Evolutionary conservation across 2,797 vertebrate genomes (phyloP).

Genomic region (Sebastolobus alascanus): DNA sequence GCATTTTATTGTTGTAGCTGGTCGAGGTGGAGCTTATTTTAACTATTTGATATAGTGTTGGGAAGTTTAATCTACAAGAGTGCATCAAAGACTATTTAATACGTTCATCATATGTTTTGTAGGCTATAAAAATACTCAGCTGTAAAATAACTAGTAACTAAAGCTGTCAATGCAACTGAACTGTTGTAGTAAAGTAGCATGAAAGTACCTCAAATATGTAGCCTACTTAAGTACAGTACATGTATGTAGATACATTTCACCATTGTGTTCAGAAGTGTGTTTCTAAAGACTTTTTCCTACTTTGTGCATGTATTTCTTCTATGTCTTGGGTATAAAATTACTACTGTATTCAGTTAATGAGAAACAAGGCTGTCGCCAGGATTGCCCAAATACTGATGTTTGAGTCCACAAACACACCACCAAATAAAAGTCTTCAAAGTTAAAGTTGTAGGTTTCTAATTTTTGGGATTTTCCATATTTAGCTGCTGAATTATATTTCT

Average conservation of each 20-base stretch:
- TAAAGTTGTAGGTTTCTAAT: background rate
- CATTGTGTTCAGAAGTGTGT: background rate
- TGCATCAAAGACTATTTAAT: background rate
- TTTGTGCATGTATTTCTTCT: background rate
- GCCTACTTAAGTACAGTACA: background rate
- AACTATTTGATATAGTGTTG: background rate
- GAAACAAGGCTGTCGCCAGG: too few species aligned
- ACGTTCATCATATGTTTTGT: background rate
- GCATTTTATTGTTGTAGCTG: background rate
- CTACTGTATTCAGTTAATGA: background rate
- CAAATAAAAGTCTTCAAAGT: background rate
- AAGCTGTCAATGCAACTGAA: background rate
- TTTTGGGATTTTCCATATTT: background rate
- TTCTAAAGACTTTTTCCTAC: background rate
- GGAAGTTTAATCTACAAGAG: background rate
- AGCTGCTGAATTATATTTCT: background rate
- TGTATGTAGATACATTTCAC: too few species aligned
- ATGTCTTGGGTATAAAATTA: background rate
- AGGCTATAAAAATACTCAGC: background rate
- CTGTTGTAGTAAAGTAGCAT: background rate
- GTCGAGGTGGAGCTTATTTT: background rate
- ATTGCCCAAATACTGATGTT: too few species aligned
- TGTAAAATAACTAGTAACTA: background rate
- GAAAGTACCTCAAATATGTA: background rate
- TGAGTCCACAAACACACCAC: background rate